A percentile compares a stretch with the other conserved stretches of the same genome.
phyloP scores from a whole-genome alignment of 2,888 invertebrate genomes.

The Pterostichus niger region DNA sequence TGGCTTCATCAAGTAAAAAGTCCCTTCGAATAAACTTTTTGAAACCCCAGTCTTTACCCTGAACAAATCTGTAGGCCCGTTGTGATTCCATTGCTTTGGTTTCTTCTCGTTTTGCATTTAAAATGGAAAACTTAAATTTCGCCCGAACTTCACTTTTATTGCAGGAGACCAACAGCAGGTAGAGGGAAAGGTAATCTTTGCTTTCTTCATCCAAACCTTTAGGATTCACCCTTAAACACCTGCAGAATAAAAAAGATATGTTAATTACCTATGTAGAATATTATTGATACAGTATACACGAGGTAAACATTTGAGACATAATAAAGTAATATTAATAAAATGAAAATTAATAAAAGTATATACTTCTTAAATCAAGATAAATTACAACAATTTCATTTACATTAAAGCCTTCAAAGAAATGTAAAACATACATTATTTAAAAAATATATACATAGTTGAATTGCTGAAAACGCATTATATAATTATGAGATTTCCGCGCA shows the following conservation, averaged over 20 bases:
- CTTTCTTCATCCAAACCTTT: constrained; percentile 99
- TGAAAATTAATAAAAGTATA: no score
- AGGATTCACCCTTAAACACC: constrained; percentile 99
- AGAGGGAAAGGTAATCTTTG: constrained; percentile 99
- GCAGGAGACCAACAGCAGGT: constrained; percentile 99
- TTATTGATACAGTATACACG: neutral
- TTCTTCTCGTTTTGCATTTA: constrained; percentile 99
- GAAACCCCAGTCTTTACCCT: constrained; percentile 99
- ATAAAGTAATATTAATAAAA: no score
- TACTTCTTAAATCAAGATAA: no score
- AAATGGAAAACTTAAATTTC: constrained; percentile 99
- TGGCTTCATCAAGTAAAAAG: constrained; percentile 98
- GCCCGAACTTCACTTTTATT: constrained; percentile 99
- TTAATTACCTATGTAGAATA: neutral
- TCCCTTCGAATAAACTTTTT: constrained; percentile 99
- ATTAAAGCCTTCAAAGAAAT: neutral
- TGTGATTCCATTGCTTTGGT: constrained; percentile 99
- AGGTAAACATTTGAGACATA: no score
- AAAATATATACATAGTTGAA: neutral
- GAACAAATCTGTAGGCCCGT: constrained; percentile 99
- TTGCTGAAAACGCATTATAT: constrained; percentile 1
- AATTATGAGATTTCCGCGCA: neutral
- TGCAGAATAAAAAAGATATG: constrained; percentile 72
- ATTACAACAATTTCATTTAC: no score
- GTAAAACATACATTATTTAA: neutral